A percentile compares a stretch with the other conserved stretches of the same genome.
These are phyloP conservation scores for Asbolus verrucosus DNA, from an alignment of 1,140 invertebrate species.

Conservation along the genomic window DNA sequence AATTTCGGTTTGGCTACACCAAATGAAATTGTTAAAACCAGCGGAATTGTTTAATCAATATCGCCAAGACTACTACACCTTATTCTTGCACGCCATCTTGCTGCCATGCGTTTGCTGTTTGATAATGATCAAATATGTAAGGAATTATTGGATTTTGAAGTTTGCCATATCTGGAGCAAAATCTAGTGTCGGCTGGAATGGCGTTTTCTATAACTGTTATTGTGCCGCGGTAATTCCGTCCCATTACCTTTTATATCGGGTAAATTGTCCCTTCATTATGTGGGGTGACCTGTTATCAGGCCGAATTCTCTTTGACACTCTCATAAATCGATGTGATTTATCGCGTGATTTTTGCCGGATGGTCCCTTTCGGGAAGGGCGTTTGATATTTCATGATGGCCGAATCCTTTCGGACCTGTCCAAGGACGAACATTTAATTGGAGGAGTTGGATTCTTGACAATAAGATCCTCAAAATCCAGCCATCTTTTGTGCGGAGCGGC, in stretches of 20 bases:
- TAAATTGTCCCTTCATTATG: slow-evolving; percentile 4
- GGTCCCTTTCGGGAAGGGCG: no score
- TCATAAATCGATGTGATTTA: slow-evolving; percentile 6
- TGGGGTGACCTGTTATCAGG: slow-evolving; percentile 8
- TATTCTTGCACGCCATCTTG: slow-evolving; percentile 41
- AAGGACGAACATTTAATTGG: no score
- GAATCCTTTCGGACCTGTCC: no score
- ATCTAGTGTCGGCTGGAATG: slow-evolving; percentile 15
- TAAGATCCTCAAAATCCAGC: no score
- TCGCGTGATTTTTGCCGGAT: background rate
- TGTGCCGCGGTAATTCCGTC: slow-evolving; percentile 10
- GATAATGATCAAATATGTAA: slow-evolving; percentile 48
- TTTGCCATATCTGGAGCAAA: slow-evolving; percentile 23
- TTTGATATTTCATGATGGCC: no score
- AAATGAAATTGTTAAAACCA: slow-evolving; percentile 46
- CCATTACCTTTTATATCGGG: slow-evolving; percentile 21
- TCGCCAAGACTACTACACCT: slow-evolving; percentile 47
- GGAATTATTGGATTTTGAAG: slow-evolving; percentile 48
- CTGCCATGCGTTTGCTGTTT: slow-evolving; percentile 33
- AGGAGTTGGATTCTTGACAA: no score
- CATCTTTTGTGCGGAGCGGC: slow-evolving; percentile 21
- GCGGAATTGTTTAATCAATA: slow-evolving; percentile 48
- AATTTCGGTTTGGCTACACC: slow-evolving; percentile 1
- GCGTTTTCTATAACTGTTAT: slow-evolving; percentile 33
- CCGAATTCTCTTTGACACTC: slow-evolving; percentile 23